Percentiles rank a stretch among this genome's conserved stretches.
These are phyloP conservation scores for Heteronetta atricapilla DNA, from an alignment of 2,113 vertebrate genomes.

Conservation along the genomic window DNA sequence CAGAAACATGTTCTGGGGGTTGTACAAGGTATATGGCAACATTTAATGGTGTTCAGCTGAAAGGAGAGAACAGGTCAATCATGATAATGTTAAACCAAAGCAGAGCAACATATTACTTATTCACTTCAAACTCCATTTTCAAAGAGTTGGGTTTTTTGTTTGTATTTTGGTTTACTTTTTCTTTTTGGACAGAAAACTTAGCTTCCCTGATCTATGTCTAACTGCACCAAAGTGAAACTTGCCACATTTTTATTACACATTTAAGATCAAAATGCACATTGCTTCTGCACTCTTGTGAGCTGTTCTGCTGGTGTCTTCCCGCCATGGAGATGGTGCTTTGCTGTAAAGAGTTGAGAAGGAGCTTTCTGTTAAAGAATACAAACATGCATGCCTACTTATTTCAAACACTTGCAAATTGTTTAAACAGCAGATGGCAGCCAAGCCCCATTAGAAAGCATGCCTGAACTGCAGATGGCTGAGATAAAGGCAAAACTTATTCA, in stretches of 20 bases:
- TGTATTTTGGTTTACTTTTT: background rate
- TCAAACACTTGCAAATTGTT: background rate
- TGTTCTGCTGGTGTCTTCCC: background rate
- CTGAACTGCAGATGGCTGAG: background rate
- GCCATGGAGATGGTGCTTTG: background rate
- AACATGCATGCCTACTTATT: background rate
- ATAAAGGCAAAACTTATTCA: background rate
- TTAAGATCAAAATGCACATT: background rate
- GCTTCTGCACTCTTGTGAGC: background rate
- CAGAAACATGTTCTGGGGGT: background rate
- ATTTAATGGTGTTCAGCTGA: background rate
- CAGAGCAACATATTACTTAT: background rate
- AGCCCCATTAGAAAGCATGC: background rate
- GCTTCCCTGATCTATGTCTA: background rate
- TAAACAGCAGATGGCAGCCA: constrained; percentile 69
- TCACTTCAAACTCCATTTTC: background rate
- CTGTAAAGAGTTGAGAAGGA: background rate
- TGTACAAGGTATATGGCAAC: background rate
- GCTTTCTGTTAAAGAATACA: background rate
- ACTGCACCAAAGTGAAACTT: background rate
- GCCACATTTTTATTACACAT: background rate
- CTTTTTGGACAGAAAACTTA: background rate
- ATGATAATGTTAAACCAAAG: background rate
- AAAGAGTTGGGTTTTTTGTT: background rate
- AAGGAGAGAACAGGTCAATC: background rate